Evolutionary conservation across 2,113 vertebrate genomes (phyloP), one percentile per base, ranked within the genome.

Genomic region (Tichodroma muraria): DNA sequence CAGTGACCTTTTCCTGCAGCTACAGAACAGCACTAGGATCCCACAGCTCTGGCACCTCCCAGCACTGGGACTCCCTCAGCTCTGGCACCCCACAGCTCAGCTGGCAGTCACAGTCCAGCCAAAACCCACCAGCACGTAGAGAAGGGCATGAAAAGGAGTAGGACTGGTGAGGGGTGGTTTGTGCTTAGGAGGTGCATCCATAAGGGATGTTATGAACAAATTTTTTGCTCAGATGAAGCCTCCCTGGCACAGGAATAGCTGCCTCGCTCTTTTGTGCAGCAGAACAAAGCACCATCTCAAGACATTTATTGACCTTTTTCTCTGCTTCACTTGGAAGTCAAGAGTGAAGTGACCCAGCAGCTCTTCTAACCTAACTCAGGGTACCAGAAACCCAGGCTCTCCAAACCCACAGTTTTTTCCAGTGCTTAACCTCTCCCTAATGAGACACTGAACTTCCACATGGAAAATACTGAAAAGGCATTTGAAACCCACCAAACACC

Each of bases 61-160:
- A 21, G 35, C 22, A 13, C 16, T 7, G 25, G 40, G 9, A 47
- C n/a, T 2, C 50, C 30, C 60, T 45, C 53, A 44, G 24, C 65
- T 3, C 17, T 8, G 31, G 44, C 16, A 79, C 10, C 38, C 27
- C 52, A 25, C 28, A 42, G 23, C 28, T 31, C 9, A 4, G 37
- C 20, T 31, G 45, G 47, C 40, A 17, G n/a, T 61, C 33, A 27
- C 0, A 0, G 27, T 8, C 56, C 80, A 84, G 57, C 11, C 44
- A 45, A 75, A 64, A 38, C 0, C 3, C 24, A 37, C 1, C 6
- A 27, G 38, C 38, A 24, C 0, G 0, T 2, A 7, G 64, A 89
- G 24, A 42, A 64, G 42, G 7, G 13, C 35, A 49, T 1, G 13
- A 56, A 40, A 44, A 72, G 52, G 63, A 0, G 0, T 2, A 18